A percentile compares a stretch with the other conserved stretches of the same genome.
Evolutionary conservation across 2,888 invertebrate genomes (phyloP).

Genomic region (Sylvicola cinctus): DNA sequence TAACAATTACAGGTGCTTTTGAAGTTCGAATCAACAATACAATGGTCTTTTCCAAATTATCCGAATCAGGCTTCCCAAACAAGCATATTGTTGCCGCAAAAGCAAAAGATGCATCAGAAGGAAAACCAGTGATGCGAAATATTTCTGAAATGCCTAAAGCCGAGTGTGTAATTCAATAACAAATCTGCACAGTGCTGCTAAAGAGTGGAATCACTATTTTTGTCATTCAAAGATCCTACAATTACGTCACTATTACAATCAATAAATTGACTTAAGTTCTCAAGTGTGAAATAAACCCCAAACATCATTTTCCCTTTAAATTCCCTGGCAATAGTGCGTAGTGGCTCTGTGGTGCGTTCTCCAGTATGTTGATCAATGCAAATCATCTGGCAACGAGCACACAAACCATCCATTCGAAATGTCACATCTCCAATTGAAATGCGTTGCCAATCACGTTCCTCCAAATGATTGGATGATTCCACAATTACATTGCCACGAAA

Average conservation of each 20-base stretch:
- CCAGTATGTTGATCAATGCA: slow-evolving; percentile 80
- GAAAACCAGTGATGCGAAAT: slow-evolving; percentile 30
- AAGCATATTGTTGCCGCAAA: slow-evolving; percentile 41
- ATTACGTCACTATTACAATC: slow-evolving; percentile 2
- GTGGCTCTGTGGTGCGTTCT: slow-evolving; percentile 53
- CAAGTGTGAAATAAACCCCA: slow-evolving; percentile 48
- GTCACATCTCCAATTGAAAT: slow-evolving; percentile 40
- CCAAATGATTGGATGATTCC: slow-evolving; percentile 46
- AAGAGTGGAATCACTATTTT: no score
- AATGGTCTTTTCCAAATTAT: slow-evolving; percentile 51
- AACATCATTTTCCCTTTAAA: slow-evolving; percentile 58
- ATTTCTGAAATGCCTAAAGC: slow-evolving; percentile 40
- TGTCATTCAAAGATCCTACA: slow-evolving; percentile 1
- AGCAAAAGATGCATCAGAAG: slow-evolving; percentile 35
- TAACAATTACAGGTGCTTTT: slow-evolving; percentile 38
- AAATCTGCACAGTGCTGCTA: no score
- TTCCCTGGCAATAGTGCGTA: slow-evolving; percentile 50
- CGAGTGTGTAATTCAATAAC: slow-evolving; percentile 14
- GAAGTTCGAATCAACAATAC: slow-evolving; percentile 47
- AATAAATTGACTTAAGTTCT: neutral
- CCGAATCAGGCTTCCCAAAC: slow-evolving; percentile 51
- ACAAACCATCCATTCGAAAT: slow-evolving; percentile 59
- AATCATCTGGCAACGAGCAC: slow-evolving; percentile 87
- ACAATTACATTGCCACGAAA: slow-evolving; percentile 86
- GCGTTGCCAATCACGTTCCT: slow-evolving; percentile 50